Evolutionary conservation across 1,140 invertebrate genomes (phyloP).

Genomic region (Lepidostoma basale): DNA sequence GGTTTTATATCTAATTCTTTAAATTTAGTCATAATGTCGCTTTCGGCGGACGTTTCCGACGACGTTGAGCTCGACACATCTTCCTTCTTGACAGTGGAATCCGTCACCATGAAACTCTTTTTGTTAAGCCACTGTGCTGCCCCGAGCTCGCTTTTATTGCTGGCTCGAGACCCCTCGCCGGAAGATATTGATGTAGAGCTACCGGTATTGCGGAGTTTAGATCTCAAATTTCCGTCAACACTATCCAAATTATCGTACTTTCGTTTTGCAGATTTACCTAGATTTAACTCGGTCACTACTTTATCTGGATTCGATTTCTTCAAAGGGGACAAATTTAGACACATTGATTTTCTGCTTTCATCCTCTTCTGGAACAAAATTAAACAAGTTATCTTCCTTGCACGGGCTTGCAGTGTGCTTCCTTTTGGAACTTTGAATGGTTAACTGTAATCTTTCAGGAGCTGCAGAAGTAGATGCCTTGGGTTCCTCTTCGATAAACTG

Average conservation of each 20-base stretch:
- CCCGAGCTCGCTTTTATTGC: no score
- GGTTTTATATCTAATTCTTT: slow-evolving; percentile 35
- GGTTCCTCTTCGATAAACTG: slow-evolving; percentile 5
- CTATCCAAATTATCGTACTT: slow-evolving; percentile 17
- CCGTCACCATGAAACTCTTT: neutral
- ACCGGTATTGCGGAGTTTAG: neutral
- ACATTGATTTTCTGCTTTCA: neutral
- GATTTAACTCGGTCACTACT: slow-evolving; percentile 3
- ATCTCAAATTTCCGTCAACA: slow-evolving; percentile 1
- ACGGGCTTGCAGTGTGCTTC: neutral
- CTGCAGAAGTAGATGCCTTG: neutral
- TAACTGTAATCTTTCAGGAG: neutral
- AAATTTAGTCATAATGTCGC: slow-evolving; percentile 23
- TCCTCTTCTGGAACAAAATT: slow-evolving; percentile 21
- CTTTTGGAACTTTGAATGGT: slow-evolving; percentile 11
- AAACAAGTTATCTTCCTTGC: slow-evolving; percentile 26
- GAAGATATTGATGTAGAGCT: no score
- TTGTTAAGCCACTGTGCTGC: slow-evolving; percentile 1
- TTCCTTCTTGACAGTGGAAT: slow-evolving; percentile 14
- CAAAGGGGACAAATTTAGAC: neutral
- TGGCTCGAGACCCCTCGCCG: no score
- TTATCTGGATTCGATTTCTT: neutral
- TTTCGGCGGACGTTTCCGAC: neutral
- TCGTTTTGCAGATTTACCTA: slow-evolving; percentile 11
- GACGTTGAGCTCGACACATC: neutral